Percentiles rank a stretch among this genome's conserved stretches.
Conservation (phyloP, 1,140 invertebrate genomes). For the Ridgeia piscesae region DNA sequence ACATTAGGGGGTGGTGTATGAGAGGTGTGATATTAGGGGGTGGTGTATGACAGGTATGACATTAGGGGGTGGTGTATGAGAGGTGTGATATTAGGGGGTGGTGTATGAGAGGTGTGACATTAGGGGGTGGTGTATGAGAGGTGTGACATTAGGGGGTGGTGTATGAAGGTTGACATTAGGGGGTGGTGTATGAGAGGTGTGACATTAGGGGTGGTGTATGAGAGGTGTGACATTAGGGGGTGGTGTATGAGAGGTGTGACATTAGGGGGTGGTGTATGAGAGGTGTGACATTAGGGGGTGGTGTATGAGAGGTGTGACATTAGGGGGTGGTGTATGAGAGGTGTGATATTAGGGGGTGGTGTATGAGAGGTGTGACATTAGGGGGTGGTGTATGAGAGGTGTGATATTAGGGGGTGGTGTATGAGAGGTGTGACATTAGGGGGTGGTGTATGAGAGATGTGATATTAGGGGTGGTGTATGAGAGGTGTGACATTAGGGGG, state of each 20-base stretch:
- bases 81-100: too few relatives aligned
- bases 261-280: background rate
- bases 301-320: conserved; percentile 77
- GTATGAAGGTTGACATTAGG: conserved; percentile 18
- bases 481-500: conserved; percentile 17
- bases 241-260: conserved; percentile 63
- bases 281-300: conserved; percentile 18
- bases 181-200: conserved; percentile 69
- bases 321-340: conserved; percentile 65
- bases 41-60: too few relatives aligned
- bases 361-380: too few relatives aligned
- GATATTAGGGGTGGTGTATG: background rate
- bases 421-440: too few relatives aligned
- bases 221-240: too few relatives aligned
- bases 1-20: conserved; percentile 72
- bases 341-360: too few relatives aligned
- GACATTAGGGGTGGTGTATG: conserved; percentile 73
- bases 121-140: conserved; percentile 61
- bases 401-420: too few relatives aligned
- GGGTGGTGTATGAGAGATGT: too few relatives aligned
- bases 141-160: conserved; percentile 73
- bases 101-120: conserved; percentile 19
- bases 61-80: too few relatives aligned
- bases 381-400: too few relatives aligned
- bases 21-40: background rate